Evolutionary conservation across 2,797 vertebrate genomes (phyloP), one percentile per base, ranked within the genome.

Genomic region (Sarcoramphus papa): DNA sequence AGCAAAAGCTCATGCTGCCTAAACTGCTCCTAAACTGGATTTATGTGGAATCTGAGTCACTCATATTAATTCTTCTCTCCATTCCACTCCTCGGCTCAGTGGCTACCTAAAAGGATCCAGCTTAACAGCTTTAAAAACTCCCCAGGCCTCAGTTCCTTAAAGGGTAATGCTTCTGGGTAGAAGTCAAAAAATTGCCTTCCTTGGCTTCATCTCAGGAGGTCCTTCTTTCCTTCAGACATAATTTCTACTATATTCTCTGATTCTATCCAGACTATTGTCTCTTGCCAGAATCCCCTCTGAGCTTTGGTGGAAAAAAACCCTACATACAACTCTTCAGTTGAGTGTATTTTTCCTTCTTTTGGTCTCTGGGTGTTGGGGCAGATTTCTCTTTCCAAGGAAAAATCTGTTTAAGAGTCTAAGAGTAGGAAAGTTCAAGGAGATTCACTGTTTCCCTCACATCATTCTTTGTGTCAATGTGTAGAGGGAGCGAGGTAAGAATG

Each of bases 311-410:
- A 92, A 96, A 95, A 89, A 79, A 62, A 0, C 0, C 7, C 14
- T 91, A 33, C 3, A 2, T 41, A 47, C 41, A 85, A 33, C 70
- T 33, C 56, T 91, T 88, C 47, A 76, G 14, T 91, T 89, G 75
- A 90, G 60, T 83, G 37, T 69, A 87, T 95, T 95, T 95, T 95
- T 94, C 93, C 90, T 77, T 89, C 45, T 85, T 82, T 64, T 57
- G 4, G 41, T 81, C 43, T 87, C 69, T 82, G 40, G 12, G 7
- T 95, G 25, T 68, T 86, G 43, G 59, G 69, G 9, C 28, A 63
- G 35, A 79, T 93, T 95, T 95, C 48, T 24, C 37, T 92, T 95
- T 94, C 60, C 72, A 85, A 93, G 92, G 96, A 93, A 97, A 96
- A 95, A 77, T 85, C 56, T 82, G 4, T 63, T 53, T 80, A 80